Evolutionary conservation across 2,888 invertebrate species (phyloP).

Genomic region (Leptopterna dolabrata): DNA sequence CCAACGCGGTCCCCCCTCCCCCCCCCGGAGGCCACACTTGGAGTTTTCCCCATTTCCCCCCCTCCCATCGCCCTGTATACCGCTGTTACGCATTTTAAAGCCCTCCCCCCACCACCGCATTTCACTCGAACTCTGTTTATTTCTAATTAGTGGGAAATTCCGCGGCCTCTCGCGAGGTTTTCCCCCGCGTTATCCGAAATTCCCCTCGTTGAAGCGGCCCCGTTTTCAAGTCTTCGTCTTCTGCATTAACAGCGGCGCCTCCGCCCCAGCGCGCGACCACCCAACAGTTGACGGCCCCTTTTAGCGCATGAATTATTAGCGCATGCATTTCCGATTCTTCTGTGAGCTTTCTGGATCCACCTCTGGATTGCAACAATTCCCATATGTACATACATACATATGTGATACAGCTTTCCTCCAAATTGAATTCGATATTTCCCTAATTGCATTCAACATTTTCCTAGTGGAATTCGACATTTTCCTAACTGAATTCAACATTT

Average conservation of each 20-base stretch:
- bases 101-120: too few relatives aligned
- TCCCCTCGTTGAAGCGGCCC: not conserved
- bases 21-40: not conserved
- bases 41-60: slow-evolving; percentile 14
- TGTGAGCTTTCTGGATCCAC: too few relatives aligned
- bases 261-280: not conserved
- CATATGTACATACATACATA: too few relatives aligned
- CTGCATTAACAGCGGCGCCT: not conserved
- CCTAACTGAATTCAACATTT: too few relatives aligned
- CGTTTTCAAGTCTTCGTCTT: not conserved
- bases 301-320: too few relatives aligned
- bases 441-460: too few relatives aligned
- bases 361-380: too few relatives aligned
- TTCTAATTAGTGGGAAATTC: slow-evolving; percentile 11
- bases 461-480: too few relatives aligned
- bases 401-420: too few relatives aligned
- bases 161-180: not conserved
- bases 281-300: not conserved
- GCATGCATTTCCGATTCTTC: too few relatives aligned
- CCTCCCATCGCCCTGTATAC: too few relatives aligned
- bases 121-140: not conserved
- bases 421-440: too few relatives aligned
- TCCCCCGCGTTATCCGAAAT: not conserved
- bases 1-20: not conserved
- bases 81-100: not conserved